Base-by-base conservation (phyloP, 2,888 invertebrate species). In the Tupiocoris notatus region DNA sequence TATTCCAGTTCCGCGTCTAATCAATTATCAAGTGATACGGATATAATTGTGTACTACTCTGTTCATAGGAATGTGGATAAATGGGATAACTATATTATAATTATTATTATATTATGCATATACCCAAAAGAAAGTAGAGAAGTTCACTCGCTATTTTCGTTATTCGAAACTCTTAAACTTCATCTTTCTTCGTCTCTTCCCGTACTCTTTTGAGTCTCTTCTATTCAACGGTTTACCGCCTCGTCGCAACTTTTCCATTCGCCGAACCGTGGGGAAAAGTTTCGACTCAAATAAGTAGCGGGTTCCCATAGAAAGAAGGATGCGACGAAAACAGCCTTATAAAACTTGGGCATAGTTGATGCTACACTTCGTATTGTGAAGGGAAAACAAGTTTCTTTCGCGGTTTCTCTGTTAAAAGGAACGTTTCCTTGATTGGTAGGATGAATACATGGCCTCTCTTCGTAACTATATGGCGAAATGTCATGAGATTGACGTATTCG, bases 261-360 rank as follows among this genome's bases (percentile, higher is more conserved):
- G 39, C 39, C 12, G 12, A 39, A 39, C 39, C 39, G 39, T 12
- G 39, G 39, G 39, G 12, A 39, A 39, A 39, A 12, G 3, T 39
- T 39, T 12, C 6, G 12, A 3, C 39, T 12, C 6, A 39, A 39
- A 12, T 12, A 65, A 65, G 18, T 39, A 23, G 64, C 39, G 65
- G 65, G 12, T 65, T 17, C n/a, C 39, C 17, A 18, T 39, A 12
- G 65, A 23, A 39, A 39, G 39, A 65, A 65, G 65, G 25, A 65
- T 65, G 25, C 65, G 65, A 25, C 22, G 65, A 25, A 65, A 65
- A 65, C 65, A 65, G 65, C 65, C 65, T 65, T 65, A 65, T 65
- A 65, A 65, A 65, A 65, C 39, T 39, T 39, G 39, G 12, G 39
- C 39, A 39, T 39, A 39, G 39, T 39, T 39, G n/a, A n/a, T n/a